These are phyloP conservation scores for Eupeodes luniger DNA, from an alignment of 2,888 invertebrate species.

Conservation along the genomic window DNA sequence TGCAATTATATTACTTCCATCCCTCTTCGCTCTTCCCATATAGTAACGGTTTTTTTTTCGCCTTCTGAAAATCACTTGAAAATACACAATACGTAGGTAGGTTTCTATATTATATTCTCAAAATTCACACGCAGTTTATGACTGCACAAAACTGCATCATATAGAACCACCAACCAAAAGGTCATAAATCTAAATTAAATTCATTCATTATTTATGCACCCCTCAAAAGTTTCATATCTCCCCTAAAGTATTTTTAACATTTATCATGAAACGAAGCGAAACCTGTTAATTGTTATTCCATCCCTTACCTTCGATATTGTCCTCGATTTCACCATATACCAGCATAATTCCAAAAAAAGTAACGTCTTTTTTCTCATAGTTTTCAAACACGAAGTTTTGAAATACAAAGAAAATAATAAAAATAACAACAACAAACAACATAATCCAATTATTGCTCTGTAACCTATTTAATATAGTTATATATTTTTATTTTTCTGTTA, in stretches of 20 bases:
- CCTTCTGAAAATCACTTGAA: background rate
- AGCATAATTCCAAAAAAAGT: background rate
- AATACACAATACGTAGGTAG: no score
- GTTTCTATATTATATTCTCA: no score
- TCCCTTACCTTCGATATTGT: background rate
- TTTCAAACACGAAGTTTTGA: background rate
- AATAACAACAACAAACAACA: background rate
- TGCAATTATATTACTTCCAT: background rate
- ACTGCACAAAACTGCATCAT: background rate
- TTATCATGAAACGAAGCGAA: slow-evolving; percentile 3
- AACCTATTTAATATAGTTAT: slow-evolving; percentile 31
- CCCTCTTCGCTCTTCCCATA: background rate
- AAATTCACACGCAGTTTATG: background rate
- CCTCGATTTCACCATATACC: background rate
- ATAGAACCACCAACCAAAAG: background rate
- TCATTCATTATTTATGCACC: background rate
- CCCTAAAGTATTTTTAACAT: background rate
- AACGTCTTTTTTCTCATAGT: background rate
- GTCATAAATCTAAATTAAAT: slow-evolving; percentile 13
- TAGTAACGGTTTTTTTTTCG: background rate
- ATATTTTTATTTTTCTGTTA: slow-evolving; percentile 37
- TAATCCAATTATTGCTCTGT: slow-evolving; percentile 15
- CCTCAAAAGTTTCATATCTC: background rate
- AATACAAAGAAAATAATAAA: background rate
- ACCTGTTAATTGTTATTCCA: background rate